These are phyloP conservation scores for Plagodis pulveraria DNA, from an alignment of 2,888 invertebrate species.

Conservation along the genomic window DNA sequence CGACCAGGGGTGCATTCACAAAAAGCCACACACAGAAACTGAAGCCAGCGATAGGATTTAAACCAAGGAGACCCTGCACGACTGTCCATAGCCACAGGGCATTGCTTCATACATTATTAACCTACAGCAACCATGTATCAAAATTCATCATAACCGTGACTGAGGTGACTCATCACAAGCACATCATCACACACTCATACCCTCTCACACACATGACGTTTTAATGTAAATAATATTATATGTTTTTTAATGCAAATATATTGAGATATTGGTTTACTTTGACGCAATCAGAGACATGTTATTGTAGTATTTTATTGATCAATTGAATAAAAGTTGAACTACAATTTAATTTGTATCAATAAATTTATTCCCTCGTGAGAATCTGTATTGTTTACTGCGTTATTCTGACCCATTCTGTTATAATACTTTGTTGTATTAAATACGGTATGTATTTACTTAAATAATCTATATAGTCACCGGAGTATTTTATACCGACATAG, in stretches of 20 bases:
- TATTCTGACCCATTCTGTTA: not conserved
- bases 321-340: conserved; percentile 58
- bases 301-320: conserved; percentile 52
- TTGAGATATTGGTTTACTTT: conserved; percentile 12
- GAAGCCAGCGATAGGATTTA: no score
- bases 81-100: no score
- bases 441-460: not conserved
- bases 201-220: no score
- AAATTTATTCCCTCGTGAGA: conserved; percentile 47
- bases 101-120: no score
- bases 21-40: no score
- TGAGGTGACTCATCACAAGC: no score
- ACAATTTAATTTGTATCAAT: conserved; percentile 55
- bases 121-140: no score
- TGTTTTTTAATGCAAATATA: not conserved
- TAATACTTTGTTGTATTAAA: not conserved
- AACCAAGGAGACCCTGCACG: no score
- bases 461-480: not conserved
- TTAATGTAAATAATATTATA: no score
- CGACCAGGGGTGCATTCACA: no score
- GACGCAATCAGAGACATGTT: conserved; percentile 14
- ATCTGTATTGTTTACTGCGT: conserved; percentile 38
- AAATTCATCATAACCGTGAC: no score
- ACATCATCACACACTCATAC: no score
- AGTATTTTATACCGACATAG: conserved; percentile 7